phyloP scores from a whole-genome alignment of 1,140 invertebrate species.

The Drosophila nigrodunni region DNA sequence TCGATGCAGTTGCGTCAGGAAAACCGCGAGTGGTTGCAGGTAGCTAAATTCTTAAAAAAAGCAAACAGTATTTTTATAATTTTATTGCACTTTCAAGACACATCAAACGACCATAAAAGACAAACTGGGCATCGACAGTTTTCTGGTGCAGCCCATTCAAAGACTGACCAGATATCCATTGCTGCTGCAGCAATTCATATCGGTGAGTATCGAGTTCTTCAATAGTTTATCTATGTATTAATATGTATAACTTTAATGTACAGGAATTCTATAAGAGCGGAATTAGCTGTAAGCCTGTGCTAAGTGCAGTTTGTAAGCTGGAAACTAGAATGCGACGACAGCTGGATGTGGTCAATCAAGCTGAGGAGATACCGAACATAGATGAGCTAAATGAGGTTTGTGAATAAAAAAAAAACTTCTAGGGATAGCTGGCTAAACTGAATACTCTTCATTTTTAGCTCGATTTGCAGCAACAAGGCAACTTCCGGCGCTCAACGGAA shows the following conservation, averaged over 20 bases:
- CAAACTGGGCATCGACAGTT: constrained; percentile 84
- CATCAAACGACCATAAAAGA: constrained; percentile 81
- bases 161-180: constrained; percentile 84
- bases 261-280: constrained; percentile 82
- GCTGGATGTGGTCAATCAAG: constrained; percentile 82
- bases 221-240: background rate
- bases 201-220: constrained; percentile 43
- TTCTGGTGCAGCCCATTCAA: constrained; percentile 84
- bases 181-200: constrained; percentile 83
- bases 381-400: constrained; percentile 75
- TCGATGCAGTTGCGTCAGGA: constrained; percentile 79
- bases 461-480: constrained; percentile 65
- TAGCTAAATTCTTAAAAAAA: constrained; percentile 22
- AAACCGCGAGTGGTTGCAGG: constrained; percentile 73
- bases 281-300: constrained; percentile 78
- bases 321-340: constrained; percentile 80
- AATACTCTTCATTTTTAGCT: constrained; percentile 45
- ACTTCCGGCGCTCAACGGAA: constrained; percentile 74
- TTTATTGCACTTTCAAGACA: constrained; percentile 38
- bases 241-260: background rate
- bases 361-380: constrained; percentile 79
- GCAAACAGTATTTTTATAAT: background rate
- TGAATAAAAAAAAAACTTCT: background rate
- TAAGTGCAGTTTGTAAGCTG: constrained; percentile 76
- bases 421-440: background rate